phyloP scores from a whole-genome alignment of 2,797 vertebrate species.

The Artibeus lituratus region DNA sequence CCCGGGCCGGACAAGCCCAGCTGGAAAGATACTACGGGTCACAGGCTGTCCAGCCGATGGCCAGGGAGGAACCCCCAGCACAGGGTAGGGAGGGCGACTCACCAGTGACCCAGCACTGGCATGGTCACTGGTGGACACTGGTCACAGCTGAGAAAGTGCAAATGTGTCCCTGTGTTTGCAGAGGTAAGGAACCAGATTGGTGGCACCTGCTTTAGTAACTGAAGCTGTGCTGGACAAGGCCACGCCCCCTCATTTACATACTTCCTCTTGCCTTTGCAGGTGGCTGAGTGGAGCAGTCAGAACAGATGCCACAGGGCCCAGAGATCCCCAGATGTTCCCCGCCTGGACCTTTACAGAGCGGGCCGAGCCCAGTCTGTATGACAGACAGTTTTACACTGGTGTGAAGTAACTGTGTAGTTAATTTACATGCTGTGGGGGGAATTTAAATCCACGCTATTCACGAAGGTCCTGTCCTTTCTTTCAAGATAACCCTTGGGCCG shows the following conservation, averaged over 20 bases:
- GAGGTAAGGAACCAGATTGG: not conserved
- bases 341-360: not conserved
- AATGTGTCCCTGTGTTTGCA: conserved; percentile 24
- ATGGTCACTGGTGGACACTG: not conserved
- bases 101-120: not conserved
- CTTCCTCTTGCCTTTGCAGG: not conserved
- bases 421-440: not conserved
- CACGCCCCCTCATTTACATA: not conserved
- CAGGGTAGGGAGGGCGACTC: conserved; percentile 38
- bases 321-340: not conserved
- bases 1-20: not conserved
- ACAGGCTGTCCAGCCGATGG: conserved; percentile 29
- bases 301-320: not conserved
- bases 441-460: not conserved
- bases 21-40: not conserved
- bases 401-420: not conserved
- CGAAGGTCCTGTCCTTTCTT: not conserved
- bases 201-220: not conserved
- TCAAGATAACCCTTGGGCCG: not conserved
- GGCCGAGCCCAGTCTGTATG: not conserved
- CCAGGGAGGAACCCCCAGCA: conserved; percentile 43
- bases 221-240: not conserved
- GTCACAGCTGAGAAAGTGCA: conserved; percentile 32
- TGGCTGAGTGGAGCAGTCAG: not conserved
- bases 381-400: not conserved